Conservation (phyloP, 2,888 invertebrate genomes). For the Cancer borealis region DNA sequence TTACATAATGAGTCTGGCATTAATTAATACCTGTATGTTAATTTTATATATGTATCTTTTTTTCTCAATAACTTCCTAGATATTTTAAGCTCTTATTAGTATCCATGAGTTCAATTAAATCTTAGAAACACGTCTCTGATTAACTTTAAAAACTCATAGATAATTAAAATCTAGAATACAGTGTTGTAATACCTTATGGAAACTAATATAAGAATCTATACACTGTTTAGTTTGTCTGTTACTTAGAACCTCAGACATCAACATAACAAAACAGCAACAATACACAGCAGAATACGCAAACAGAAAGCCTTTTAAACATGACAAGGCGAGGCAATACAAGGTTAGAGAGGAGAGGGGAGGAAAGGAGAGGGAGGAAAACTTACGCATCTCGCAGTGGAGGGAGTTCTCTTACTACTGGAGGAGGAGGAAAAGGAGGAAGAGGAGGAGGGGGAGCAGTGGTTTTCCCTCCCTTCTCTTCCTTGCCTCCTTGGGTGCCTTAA, state of each 20-base stretch:
- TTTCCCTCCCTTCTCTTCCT: constrained; percentile 31
- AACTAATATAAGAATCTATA: background rate
- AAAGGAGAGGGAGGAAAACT: constrained; percentile 34
- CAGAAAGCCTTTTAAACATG: background rate
- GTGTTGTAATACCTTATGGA: background rate
- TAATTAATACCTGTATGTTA: background rate
- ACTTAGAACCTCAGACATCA: background rate
- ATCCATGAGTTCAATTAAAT: background rate
- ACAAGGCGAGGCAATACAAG: too few relatives aligned
- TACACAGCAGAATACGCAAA: background rate
- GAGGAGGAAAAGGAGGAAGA: background rate
- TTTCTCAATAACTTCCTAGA: background rate
- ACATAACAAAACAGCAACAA: background rate
- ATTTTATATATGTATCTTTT: background rate
- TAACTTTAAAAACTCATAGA: too few relatives aligned
- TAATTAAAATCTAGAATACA: background rate
- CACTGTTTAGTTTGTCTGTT: background rate
- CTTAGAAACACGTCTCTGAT: too few relatives aligned
- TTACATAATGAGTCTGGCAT: background rate
- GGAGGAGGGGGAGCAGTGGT: background rate
- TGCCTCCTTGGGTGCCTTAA: constrained; percentile 43
- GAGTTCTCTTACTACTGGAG: constrained; percentile 51
- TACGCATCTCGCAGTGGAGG: constrained; percentile 48
- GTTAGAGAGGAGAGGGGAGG: background rate
- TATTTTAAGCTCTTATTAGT: background rate